A percentile compares a stretch with the other conserved stretches of the same genome.
Conservation (phyloP, 2,113 vertebrate species). For the Chaenocephalus aceratus region DNA sequence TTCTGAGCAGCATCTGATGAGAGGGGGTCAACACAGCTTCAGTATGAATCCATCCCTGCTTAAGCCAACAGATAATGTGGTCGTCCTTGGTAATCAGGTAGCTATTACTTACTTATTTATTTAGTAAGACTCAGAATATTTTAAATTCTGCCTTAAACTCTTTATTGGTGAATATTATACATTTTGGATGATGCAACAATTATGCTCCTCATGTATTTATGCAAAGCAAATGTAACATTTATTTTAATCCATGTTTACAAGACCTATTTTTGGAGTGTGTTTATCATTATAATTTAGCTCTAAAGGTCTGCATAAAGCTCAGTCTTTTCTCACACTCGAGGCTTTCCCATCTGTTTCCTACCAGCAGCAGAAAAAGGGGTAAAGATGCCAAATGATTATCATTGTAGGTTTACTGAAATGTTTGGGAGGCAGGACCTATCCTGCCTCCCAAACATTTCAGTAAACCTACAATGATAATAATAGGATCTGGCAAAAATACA, state of each 20-base stretch:
- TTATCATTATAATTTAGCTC: slow-evolving; percentile 37
- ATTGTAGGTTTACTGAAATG: background rate
- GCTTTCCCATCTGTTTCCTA: slow-evolving; percentile 52
- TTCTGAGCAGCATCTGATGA: background rate
- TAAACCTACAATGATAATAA: too few relatives aligned
- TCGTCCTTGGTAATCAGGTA: background rate
- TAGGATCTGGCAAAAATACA: background rate
- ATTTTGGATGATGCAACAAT: background rate
- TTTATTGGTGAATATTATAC: background rate
- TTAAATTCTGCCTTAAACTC: background rate
- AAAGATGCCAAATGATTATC: slow-evolving; percentile 24
- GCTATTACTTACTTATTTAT: background rate
- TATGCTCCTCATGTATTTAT: background rate
- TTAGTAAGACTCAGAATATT: background rate
- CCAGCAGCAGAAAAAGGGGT: slow-evolving; percentile 19
- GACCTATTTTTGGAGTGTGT: slow-evolving; percentile 24
- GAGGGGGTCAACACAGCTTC: background rate
- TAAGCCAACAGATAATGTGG: background rate
- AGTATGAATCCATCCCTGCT: background rate
- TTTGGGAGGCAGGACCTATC: background rate
- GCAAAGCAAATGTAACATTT: slow-evolving; percentile 23
- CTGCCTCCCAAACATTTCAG: too few relatives aligned
- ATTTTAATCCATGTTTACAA: slow-evolving; percentile 28
- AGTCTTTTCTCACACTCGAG: slow-evolving; percentile 33
- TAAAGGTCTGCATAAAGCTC: slow-evolving; percentile 26